These are phyloP conservation scores for Riparia riparia DNA, from an alignment of 2,113 vertebrate species.

Conservation along the genomic window DNA sequence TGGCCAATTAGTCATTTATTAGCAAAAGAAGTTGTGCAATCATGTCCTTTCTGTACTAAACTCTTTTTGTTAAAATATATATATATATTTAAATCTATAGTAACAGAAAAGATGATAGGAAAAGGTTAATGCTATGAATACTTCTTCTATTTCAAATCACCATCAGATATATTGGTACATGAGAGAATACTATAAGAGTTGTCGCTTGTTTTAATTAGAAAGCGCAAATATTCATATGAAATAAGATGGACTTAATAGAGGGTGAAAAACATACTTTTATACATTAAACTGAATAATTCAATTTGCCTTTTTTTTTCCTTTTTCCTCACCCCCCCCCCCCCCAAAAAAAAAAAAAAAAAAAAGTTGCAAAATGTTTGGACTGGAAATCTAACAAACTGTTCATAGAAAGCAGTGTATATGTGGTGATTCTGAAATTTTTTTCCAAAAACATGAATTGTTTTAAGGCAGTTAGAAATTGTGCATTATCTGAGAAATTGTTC, in stretches of 20 bases:
- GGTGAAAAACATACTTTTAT: not conserved
- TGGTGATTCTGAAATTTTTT: not conserved
- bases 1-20: conserved; percentile 43
- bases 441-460: not conserved
- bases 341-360: not conserved
- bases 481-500: not conserved
- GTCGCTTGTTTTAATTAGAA: conserved; percentile 12
- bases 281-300: not conserved
- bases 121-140: not conserved
- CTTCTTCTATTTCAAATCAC: not conserved
- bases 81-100: not conserved
- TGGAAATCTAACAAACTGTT: not conserved
- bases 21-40: conserved; percentile 14
- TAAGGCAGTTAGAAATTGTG: not conserved
- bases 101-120: not conserved
- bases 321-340: too few relatives aligned
- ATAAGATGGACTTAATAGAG: not conserved
- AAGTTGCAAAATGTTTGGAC: not conserved
- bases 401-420: not conserved
- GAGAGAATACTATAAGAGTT: not conserved
- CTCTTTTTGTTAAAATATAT: not conserved
- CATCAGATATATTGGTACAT: not conserved
- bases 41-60: conserved; percentile 24
- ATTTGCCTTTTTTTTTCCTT: not conserved
- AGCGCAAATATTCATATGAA: not conserved